Base-by-base conservation (phyloP, 1,140 invertebrate species). In the Medauroidea extradentata region DNA sequence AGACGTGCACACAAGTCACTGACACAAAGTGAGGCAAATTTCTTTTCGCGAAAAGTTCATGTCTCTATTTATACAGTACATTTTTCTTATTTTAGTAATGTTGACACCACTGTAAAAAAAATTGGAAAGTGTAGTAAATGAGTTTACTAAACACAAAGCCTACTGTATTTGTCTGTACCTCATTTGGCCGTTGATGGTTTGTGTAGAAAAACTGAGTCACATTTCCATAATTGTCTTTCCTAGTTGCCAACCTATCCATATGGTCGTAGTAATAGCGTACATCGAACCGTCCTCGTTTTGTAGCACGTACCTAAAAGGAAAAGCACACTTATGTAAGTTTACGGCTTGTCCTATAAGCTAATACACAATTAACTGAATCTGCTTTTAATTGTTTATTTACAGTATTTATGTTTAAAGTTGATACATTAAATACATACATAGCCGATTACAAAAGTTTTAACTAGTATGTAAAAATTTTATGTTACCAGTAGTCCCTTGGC, bases 171-270 rank as follows among this genome's bases (percentile, higher is more conserved):
- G n/a, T n/a, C n/a, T 46, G 23, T 8, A 96, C 89, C 78, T 92
- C 87, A 66, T 87, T 81, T 1, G 88, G 87, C 53, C 86, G 81
- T 59, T 88, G 81, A 65, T 93, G 89, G 73, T 98, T 94, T 18
- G 88, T 94, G 69, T 98, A 98, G 76, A 97, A 95, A 78, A 94
- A 98, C 73, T 98, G 95, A 0, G 94, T 95, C 0, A 96, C 88
- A 67, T 96, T 95, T 46, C 93, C 93, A 65, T 89, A 92, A 73
- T 96, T 94, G 66, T 95, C 93, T 75, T 93, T 93, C 44, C 93
- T 77, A 8, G 91, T 89, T 0, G 91, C 84, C 18, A 99, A 74
- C 42, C 92, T 82, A 69, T 93, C 90, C 29, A 92, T 69, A 70
- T 95, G 90, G 72, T 98, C 94, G 69, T 98, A 98, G 69, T 88